Percentiles rank a stretch among this genome's conserved stretches.
These are phyloP conservation scores for Scaptodrosophila lebanonensis DNA, from an alignment of 1,140 invertebrate genomes.

Conservation along the genomic window DNA sequence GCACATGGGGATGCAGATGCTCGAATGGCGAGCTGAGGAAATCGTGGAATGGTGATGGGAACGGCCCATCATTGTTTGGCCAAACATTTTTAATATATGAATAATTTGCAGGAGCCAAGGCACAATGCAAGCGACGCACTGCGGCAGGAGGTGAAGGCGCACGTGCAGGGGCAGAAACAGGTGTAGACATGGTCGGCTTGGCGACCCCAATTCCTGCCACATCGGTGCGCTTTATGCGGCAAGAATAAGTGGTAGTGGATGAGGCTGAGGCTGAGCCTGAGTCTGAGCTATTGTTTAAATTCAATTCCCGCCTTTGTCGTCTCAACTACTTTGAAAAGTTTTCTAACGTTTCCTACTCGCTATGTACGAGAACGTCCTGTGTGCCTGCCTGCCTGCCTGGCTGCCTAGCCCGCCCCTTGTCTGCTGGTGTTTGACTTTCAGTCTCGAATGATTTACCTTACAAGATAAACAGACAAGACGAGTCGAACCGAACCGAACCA, in stretches of 20 bases:
- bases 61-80: conserved; percentile 57
- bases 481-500: too few relatives aligned
- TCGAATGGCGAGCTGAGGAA: not conserved
- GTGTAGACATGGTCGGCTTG: too few relatives aligned
- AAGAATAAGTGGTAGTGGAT: too few relatives aligned
- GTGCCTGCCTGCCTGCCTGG: not conserved
- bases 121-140: conserved; percentile 41
- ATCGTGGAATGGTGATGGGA: conserved; percentile 14
- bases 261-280: too few relatives aligned
- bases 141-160: conserved; percentile 27
- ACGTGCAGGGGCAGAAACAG: not conserved
- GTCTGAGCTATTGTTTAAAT: conserved; percentile 71
- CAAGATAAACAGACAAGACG: conserved; percentile 65
- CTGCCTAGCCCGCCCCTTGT: not conserved
- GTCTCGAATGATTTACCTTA: conserved; percentile 75
- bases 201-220: too few relatives aligned
- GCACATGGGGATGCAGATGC: conserved; percentile 2
- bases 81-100: conserved; percentile 73
- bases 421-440: conserved; percentile 67
- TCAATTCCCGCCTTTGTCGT: conserved; percentile 73
- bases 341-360: too few relatives aligned
- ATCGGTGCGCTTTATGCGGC: too few relatives aligned
- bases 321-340: conserved; percentile 72
- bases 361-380: too few relatives aligned
- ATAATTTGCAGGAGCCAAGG: conserved; percentile 54